Evolutionary conservation across 1,140 invertebrate species (phyloP), one percentile per base, ranked within the genome.

Genomic region (Drosophila parabipectinata): DNA sequence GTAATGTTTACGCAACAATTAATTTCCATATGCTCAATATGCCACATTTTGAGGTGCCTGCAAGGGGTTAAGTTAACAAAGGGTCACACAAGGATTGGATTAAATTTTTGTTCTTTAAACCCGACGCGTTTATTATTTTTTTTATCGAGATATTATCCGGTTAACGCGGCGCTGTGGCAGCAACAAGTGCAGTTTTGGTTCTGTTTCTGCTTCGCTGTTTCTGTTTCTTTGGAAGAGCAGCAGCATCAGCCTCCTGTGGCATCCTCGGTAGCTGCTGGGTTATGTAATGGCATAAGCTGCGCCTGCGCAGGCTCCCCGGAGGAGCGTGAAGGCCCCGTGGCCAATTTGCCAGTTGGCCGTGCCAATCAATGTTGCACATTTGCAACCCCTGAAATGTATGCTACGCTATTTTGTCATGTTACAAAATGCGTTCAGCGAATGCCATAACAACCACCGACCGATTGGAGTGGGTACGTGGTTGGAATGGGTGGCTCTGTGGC

Each of bases 311-410:
- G 73, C 63, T 48, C 47, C 59, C 14, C 52, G 15, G 3, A 10
- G 15, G 14, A 8, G 9, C 44, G 18, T 10, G 72, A 45, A 53
- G 55, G 48, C 72, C 77, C 82, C 44, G 56, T 85, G 50, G 67
- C 61, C 55, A 88, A 87, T 79, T 52, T 64, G 76, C 77, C 57
- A 66, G 48, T 51, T 51, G 24, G 59, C 39, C 55, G 77, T 84
- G 80, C 80, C 80, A 84, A 84, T 84, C 77, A 76, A 50, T 79
- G 71, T 30, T 81, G 81, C 81, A 87, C 72, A 73, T 69, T 79
- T 85, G 79, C 83, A 88, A 88, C 83, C 83, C 83, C 84, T 88
- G 75, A 88, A 84, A 88, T 73, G 84, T 88, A 88, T 88, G 83
- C 83, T 87, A 88, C 60, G 59, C 45, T 88, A 82, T 88, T 88